Conservation (phyloP, 2,888 invertebrate genomes). For the Hipparchia sbordonii region DNA sequence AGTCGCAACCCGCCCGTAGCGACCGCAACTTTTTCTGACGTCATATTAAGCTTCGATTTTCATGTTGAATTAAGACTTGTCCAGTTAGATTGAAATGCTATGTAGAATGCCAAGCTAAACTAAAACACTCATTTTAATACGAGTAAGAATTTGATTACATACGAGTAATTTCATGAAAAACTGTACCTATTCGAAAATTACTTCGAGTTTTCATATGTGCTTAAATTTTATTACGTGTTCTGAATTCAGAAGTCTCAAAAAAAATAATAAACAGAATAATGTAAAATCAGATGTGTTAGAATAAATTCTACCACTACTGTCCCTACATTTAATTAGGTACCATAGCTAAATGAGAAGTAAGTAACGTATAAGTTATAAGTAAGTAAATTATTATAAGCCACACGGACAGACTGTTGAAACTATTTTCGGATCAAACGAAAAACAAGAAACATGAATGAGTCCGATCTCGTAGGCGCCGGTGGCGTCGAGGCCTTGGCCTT, state of each 20-base stretch:
- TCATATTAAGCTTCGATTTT: constrained; percentile 35
- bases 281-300: too few species aligned
- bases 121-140: background rate
- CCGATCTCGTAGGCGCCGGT: constrained; percentile 31
- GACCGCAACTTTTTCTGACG: constrained; percentile 54
- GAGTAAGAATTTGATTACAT: too few species aligned
- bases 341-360: background rate
- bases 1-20: constrained; percentile 37
- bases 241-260: background rate
- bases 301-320: background rate
- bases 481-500: constrained; percentile 65
- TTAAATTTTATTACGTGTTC: background rate
- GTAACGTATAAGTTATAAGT: background rate
- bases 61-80: background rate
- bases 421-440: constrained; percentile 22
- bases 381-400: background rate
- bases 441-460: constrained; percentile 38
- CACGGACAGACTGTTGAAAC: background rate
- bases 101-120: background rate
- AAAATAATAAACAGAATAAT: too few species aligned
- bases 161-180: background rate
- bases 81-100: background rate
- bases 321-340: background rate
- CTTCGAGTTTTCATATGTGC: background rate
- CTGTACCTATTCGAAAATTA: background rate